Percentiles rank a stretch among this genome's conserved stretches.
phyloP scores from a whole-genome alignment of 2,113 vertebrate genomes.

The Chaenocephalus aceratus region DNA sequence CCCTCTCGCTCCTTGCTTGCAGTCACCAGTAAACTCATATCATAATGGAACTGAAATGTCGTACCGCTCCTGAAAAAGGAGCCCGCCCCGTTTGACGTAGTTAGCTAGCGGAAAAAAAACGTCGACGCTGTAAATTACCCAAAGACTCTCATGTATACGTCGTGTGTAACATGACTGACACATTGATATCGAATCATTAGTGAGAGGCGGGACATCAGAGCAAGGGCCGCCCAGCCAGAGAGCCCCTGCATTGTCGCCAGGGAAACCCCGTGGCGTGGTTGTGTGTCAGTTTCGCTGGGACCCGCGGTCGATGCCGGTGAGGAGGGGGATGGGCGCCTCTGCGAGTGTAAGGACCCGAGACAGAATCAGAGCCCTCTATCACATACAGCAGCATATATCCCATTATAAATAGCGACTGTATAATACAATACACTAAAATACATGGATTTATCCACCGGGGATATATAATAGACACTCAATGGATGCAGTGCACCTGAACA shows the following conservation, averaged over 20 bases:
- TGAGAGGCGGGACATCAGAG: constrained; percentile 62
- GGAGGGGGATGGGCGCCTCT: constrained; percentile 91
- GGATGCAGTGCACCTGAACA: constrained; percentile 76
- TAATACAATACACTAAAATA: constrained; percentile 80
- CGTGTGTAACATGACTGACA: constrained; percentile 47
- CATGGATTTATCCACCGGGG: constrained; percentile 71
- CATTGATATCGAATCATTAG: constrained; percentile 75
- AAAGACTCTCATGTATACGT: constrained; percentile 34
- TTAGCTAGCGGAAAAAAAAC: constrained; percentile 34
- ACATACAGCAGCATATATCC: constrained; percentile 84
- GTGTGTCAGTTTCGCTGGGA: constrained; percentile 91
- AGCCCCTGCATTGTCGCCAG: constrained; percentile 89
- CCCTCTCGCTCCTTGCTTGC: constrained; percentile 38
- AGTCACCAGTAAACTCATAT: constrained; percentile 53
- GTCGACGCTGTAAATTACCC: constrained; percentile 44
- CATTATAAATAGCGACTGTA: constrained; percentile 84
- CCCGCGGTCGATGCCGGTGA: constrained; percentile 90
- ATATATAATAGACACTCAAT: constrained; percentile 76
- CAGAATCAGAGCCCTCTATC: constrained; percentile 85
- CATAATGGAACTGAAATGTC: constrained; percentile 48
- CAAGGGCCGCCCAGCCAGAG: constrained; percentile 68
- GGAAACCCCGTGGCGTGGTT: constrained; percentile 94
- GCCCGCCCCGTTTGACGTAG: constrained; percentile 68
- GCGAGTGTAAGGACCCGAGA: constrained; percentile 84
- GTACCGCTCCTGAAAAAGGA: constrained; percentile 54